A percentile compares a stretch with the other conserved stretches of the same genome.
Evolutionary conservation across 2,888 invertebrate species (phyloP).

Genomic region (Platycnemis pennipes): DNA sequence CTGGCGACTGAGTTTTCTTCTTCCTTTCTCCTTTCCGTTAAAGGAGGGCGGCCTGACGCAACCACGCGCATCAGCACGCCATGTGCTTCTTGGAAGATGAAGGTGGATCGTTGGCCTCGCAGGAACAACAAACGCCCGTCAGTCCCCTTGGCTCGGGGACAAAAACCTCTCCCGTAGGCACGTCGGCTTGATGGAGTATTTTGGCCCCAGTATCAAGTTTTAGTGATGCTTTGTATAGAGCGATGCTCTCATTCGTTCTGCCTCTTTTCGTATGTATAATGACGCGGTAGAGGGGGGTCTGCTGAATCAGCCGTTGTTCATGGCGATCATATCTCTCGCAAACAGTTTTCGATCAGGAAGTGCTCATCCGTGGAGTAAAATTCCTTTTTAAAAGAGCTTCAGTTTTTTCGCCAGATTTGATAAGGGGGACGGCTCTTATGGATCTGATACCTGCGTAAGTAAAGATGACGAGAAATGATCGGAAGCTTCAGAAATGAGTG

Average conservation of each 20-base stretch:
- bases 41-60: slow-evolving; percentile 21
- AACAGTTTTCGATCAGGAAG: no score
- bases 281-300: no score
- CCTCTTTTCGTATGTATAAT: no score
- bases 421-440: no score
- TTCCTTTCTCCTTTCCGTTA: background rate
- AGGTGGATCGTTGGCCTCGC: background rate
- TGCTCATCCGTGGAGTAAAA: no score
- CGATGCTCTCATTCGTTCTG: background rate
- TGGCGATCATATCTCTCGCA: no score
- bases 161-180: background rate
- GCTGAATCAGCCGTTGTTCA: no score
- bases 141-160: background rate
- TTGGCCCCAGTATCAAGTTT: background rate
- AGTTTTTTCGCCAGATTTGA: no score
- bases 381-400: no score
- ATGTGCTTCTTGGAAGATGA: slow-evolving; percentile 1
- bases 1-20: background rate
- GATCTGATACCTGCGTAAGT: no score
- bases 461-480: no score
- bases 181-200: background rate
- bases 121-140: background rate
- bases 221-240: background rate
- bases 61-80: background rate
- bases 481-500: no score